phyloP scores from a whole-genome alignment of 1,140 invertebrate species.

The Tetraneura akinire region DNA sequence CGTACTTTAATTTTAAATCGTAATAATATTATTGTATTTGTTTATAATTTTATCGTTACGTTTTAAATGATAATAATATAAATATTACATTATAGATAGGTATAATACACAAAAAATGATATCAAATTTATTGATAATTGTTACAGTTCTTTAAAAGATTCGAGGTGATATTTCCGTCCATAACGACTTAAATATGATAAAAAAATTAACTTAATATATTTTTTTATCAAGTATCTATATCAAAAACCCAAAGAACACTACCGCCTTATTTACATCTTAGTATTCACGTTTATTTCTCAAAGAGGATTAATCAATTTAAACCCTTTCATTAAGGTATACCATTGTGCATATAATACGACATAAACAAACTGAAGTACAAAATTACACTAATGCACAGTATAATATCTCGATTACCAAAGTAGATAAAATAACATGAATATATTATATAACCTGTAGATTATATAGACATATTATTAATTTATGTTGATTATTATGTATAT shows the following conservation, averaged over 20 bases:
- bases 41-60: too few species aligned
- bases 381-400: background rate
- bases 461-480: background rate
- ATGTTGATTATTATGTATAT: background rate
- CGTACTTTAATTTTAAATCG: too few species aligned
- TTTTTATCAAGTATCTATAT: background rate
- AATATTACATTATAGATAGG: too few species aligned
- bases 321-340: conserved; percentile 4
- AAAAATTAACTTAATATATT: conserved; percentile 1
- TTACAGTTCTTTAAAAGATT: too few species aligned
- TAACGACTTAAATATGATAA: background rate
- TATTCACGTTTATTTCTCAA: background rate
- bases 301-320: conserved; percentile 15
- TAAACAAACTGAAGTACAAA: background rate
- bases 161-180: background rate
- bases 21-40: too few species aligned
- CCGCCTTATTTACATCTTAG: background rate
- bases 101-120: too few species aligned
- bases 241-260: conserved; percentile 4
- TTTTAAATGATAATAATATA: too few species aligned
- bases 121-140: too few species aligned
- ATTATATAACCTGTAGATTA: background rate
- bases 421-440: conserved; percentile 2
- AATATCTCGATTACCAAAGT: background rate
- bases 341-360: background rate